phyloP scores from a whole-genome alignment of 2,888 invertebrate species.

The Dascillus cervinus region DNA sequence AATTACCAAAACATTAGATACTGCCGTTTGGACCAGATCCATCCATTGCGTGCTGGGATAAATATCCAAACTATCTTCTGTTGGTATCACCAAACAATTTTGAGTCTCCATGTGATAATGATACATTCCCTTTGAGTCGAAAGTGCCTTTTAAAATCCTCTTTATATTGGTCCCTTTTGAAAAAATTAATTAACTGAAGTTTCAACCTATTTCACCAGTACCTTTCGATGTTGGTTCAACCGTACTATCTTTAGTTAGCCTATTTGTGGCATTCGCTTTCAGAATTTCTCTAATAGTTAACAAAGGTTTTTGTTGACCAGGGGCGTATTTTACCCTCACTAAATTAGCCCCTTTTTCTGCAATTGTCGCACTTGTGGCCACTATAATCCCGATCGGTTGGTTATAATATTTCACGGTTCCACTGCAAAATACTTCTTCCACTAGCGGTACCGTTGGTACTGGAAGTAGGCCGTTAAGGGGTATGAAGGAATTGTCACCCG shows the following conservation, averaged over 20 bases:
- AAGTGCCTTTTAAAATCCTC: constrained; percentile 47
- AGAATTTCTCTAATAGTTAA: constrained; percentile 47
- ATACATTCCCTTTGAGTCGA: constrained; percentile 56
- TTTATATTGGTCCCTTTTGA: constrained; percentile 20
- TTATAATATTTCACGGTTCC: constrained; percentile 55
- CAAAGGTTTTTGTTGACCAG: constrained; percentile 41
- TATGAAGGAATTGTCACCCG: constrained; percentile 58
- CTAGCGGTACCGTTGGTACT: constrained; percentile 8
- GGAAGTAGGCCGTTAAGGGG: constrained; percentile 25
- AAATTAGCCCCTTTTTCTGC: constrained; percentile 53
- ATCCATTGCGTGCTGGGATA: constrained; percentile 58
- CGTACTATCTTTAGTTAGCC: constrained; percentile 37
- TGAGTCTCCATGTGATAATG: constrained; percentile 75
- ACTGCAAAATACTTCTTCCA: constrained; percentile 47
- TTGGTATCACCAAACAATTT: constrained; percentile 53
- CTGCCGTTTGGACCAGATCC: constrained; percentile 49
- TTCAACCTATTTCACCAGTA: no score
- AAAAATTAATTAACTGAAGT: not conserved
- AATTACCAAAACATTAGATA: constrained; percentile 47
- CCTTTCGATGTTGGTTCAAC: constrained; percentile 35
- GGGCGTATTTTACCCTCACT: constrained; percentile 51
- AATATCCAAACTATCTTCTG: constrained; percentile 45
- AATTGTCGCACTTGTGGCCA: constrained; percentile 53
- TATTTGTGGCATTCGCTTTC: constrained; percentile 39
- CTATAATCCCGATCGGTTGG: constrained; percentile 68